phyloP scores from a whole-genome alignment of 2,888 invertebrate species.

The Eupithecia subumbrata region DNA sequence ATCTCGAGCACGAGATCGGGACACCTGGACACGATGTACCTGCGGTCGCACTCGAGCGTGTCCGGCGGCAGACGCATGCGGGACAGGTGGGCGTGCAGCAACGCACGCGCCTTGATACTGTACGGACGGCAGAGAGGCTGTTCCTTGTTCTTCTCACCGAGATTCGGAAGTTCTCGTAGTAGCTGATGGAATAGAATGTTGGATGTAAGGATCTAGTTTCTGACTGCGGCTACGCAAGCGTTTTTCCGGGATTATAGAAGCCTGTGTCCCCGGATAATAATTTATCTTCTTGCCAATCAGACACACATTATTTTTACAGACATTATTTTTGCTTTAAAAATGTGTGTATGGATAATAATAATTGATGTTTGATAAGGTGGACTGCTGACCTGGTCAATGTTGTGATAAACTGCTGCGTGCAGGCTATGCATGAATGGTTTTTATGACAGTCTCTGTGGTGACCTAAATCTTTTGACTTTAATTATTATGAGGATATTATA shows the following conservation, averaged over 20 bases:
- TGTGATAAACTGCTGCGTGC: too few species aligned
- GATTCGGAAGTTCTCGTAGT: conserved; percentile 94
- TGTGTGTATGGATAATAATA: too few species aligned
- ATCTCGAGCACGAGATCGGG: conserved; percentile 98
- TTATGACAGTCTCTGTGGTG: too few species aligned
- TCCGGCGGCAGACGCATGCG: conserved; percentile 90
- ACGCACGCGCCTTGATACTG: conserved; percentile 95
- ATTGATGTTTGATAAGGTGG: too few species aligned
- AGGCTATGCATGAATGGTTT: too few species aligned
- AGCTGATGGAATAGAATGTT: conserved; percentile 60
- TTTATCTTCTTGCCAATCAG: neutral
- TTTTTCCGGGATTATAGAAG: neutral
- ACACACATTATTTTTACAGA: too few species aligned
- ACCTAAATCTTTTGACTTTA: too few species aligned
- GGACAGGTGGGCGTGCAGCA: conserved; percentile 98
- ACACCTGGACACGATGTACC: conserved; percentile 93
- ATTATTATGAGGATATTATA: too few species aligned
- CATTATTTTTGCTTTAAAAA: too few species aligned
- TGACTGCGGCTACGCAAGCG: neutral
- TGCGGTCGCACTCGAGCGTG: conserved; percentile 93
- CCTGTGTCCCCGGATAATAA: neutral
- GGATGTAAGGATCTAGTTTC: neutral
- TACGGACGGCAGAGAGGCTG: conserved; percentile 95
- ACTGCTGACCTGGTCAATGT: too few species aligned
- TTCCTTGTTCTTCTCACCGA: conserved; percentile 98